Evolutionary conservation across 2,113 vertebrate genomes (phyloP), one percentile per base, ranked within the genome.

Genomic region (Scatophagus argus): DNA sequence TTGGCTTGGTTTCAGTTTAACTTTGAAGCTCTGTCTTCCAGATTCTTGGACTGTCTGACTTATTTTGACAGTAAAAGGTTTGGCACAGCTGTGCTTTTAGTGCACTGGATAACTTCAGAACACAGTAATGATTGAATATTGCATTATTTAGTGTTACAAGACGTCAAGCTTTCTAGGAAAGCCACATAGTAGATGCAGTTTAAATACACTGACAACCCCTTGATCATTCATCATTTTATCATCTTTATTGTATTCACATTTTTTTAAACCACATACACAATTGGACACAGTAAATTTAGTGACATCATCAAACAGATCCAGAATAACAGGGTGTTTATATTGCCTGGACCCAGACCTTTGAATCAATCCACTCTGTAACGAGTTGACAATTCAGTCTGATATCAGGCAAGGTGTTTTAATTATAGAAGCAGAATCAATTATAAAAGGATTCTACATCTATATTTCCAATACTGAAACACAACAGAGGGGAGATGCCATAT

Each of bases 221-320:
- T 64, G 19, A 72, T 63, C 77, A 80, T 82, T 86, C 74, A 84
- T 77, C 65, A 78, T 63, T 83, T 82, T 71, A 81, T 92, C 66
- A 79, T 86, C 88, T 93, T 93, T 84, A 92, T 91, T 94, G 85
- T 72, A 76, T 82, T 77, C 67, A 82, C 88, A 59, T 89, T 88
- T 86, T 79, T 87, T 73, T 79, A 13, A n/a, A 87, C 83, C 87
- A 94, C 91, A 91, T 75, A 90, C 82, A 92, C 70, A 91, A 38
- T 72, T 91, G 71, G 80, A 89, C 80, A 93, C 90, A 91, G 49
- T 85, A 88, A 85, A 79, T 81, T 85, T 78, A 82, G 86, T 90
- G 90, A 94, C 91, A 92, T 93, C 79, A 90, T 93, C 85, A 77
- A 93, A 93, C 88, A 92, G 87, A 92, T 81, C 71, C 83, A 90